phyloP scores from a whole-genome alignment of 1,140 invertebrate species.

The Pseudomyrmex concolor region DNA sequence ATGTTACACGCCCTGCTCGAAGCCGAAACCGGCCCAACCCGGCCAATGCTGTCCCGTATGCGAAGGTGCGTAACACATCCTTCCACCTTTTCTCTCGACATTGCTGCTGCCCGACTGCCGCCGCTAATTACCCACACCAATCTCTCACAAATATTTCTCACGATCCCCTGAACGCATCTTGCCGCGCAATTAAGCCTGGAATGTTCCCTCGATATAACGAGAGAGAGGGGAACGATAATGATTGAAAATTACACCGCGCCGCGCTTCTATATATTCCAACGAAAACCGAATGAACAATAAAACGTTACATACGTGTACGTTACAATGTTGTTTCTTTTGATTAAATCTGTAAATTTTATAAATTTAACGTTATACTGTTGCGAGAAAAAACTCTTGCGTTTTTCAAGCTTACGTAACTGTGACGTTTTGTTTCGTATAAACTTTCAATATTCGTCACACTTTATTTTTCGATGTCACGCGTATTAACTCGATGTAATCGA shows the following conservation, averaged over 20 bases:
- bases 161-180: constrained; percentile 30
- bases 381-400: too few relatives aligned
- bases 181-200: constrained; percentile 56
- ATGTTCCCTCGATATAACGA: constrained; percentile 55
- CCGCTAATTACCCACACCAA: constrained; percentile 45
- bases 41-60: constrained; percentile 95
- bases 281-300: constrained; percentile 36
- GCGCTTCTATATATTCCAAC: background rate
- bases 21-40: constrained; percentile 88
- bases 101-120: constrained; percentile 11
- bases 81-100: background rate
- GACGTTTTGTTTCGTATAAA: too few relatives aligned
- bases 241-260: constrained; percentile 49
- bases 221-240: constrained; percentile 44
- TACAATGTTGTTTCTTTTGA: constrained; percentile 7
- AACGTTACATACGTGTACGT: background rate
- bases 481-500: too few relatives aligned
- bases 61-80: constrained; percentile 84
- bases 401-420: too few relatives aligned
- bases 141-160: constrained; percentile 59
- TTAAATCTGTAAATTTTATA: background rate
- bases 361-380: background rate
- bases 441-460: too few relatives aligned
- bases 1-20: constrained; percentile 92
- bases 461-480: too few relatives aligned